Evolutionary conservation across 1,140 invertebrate species (phyloP), one percentile per base, ranked within the genome.

Genomic region (Ganaspis sp.): DNA sequence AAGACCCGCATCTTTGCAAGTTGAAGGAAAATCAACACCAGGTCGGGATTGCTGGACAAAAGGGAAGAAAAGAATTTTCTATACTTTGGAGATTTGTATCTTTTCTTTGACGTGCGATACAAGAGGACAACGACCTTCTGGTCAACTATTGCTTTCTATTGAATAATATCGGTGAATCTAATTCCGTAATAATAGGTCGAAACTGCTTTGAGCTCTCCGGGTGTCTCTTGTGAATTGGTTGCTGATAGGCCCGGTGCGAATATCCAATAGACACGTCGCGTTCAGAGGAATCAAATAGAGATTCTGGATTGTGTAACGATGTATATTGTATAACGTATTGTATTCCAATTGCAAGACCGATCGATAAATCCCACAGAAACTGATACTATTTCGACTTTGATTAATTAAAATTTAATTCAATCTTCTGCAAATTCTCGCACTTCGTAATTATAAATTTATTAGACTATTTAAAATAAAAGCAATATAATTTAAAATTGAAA

Each of bases 211-310:
- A 64, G 11, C 58, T n/a, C 58, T 64, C 58, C 11, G 58, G 58
- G 58, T 34, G 58, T 64, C 58, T 64, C 58, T 64, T 6, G 58
- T 64, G 58, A 64, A 64, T 64, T 64, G 23, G 58, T 8, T 29
- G 58, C 58, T 64, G 58, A 64, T 64, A 64, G 54, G 23, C 58
- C 58, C 58, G 26, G 58, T 64, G 58, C 58, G 58, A 64, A 64
- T 64, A 29, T 15, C 54, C 9, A 23, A 58, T 58, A 58, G 54
- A 26, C 54, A 26, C 23, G 58, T 64, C 23, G 58, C 23, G 58
- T 26, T 6, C 23, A 64, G 26, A 21, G 58, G 58, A 64, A 64
- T 64, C 26, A 64, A 29, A 64, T 64, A 23, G 21, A 64, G 58
- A 34, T 64, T 64, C 23, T 64, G 9, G 58, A 64, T 64, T 64